Evolutionary conservation across 2,113 vertebrate species (phyloP).

Genomic region (Diglossa brunneiventris): DNA sequence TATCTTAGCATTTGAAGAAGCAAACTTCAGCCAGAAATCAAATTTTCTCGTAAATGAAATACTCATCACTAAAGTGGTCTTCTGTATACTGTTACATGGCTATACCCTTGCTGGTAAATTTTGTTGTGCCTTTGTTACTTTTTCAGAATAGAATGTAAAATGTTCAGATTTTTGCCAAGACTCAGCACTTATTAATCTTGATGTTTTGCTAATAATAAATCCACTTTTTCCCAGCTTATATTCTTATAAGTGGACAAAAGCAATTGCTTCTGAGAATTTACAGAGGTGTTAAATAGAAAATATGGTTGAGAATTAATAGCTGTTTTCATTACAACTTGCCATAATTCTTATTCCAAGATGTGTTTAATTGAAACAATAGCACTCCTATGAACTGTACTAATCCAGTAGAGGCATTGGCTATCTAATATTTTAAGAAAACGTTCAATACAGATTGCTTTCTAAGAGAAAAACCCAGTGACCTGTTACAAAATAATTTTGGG

Average conservation of each 20-base stretch:
- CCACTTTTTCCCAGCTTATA: not conserved
- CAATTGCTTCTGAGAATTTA: not conserved
- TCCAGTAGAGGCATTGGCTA: constrained; percentile 72
- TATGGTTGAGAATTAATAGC: not conserved
- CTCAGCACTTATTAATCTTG: not conserved
- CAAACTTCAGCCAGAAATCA: not conserved
- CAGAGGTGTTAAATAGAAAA: not conserved
- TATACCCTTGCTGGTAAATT: not conserved
- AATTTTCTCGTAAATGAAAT: not conserved
- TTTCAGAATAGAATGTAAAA: not conserved
- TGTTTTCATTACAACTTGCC: not conserved
- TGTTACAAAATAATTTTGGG: constrained; percentile 77
- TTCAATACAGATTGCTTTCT: constrained; percentile 60
- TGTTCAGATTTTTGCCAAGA: not conserved
- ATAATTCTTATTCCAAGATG: not conserved
- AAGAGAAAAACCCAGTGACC: constrained; percentile 47
- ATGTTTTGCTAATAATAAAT: not conserved
- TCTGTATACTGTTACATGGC: not conserved
- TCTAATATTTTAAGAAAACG: constrained; percentile 71
- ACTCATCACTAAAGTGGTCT: not conserved
- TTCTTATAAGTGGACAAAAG: not conserved
- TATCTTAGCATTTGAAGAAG: not conserved
- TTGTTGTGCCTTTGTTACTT: not conserved
- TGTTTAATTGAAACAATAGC: constrained; percentile 51
- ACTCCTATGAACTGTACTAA: constrained; percentile 74